These are phyloP conservation scores for Cirrhinus molitorella DNA, from an alignment of 2,797 vertebrate genomes.

Conservation along the genomic window DNA sequence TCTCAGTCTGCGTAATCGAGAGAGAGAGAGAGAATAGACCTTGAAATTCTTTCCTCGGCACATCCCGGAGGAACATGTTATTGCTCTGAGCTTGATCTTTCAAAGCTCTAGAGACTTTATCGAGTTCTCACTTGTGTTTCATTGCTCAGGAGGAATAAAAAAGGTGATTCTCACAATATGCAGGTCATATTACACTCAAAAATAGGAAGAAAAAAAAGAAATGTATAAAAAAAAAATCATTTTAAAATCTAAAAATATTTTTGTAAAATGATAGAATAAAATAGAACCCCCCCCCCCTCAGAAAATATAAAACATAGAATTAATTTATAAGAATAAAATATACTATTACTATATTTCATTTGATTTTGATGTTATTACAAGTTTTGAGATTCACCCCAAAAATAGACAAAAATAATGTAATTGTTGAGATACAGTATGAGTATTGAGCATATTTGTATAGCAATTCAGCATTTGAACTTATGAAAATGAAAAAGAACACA, in stretches of 20 bases:
- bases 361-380: too few relatives aligned
- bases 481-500: background rate
- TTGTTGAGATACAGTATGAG: background rate
- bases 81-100: slow-evolving; percentile 7
- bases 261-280: background rate
- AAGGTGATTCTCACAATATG: background rate
- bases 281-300: too few relatives aligned
- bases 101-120: slow-evolving; percentile 3
- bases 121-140: background rate
- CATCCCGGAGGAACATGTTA: background rate
- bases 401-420: background rate
- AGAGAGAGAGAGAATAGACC: slow-evolving; percentile 20
- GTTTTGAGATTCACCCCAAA: too few relatives aligned
- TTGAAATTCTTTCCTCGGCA: background rate
- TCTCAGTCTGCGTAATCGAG: slow-evolving; percentile 21
- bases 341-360: too few relatives aligned
- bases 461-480: background rate
- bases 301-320: too few relatives aligned
- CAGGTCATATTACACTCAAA: background rate
- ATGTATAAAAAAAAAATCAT: background rate
- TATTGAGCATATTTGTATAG: too few relatives aligned
- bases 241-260: background rate
- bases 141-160: background rate
- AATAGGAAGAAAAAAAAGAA: background rate
- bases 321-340: too few relatives aligned